Percentiles rank a stretch among this genome's conserved stretches.
phyloP scores from a whole-genome alignment of 2,888 invertebrate genomes.

The Brachynemurus nebulosus region DNA sequence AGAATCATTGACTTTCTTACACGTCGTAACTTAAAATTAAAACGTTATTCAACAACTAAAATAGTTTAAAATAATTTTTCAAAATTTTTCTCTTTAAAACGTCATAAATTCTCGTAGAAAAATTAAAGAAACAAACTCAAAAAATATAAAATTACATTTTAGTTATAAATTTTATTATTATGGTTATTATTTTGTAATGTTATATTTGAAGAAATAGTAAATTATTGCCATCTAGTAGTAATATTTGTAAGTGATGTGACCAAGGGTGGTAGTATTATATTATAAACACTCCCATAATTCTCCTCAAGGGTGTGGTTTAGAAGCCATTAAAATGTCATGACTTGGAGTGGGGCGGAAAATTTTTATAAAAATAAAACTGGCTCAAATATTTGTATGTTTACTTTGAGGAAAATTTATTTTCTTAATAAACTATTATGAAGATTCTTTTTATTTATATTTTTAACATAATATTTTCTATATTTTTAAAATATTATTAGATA shows the following conservation, averaged over 20 bases:
- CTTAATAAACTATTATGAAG: neutral
- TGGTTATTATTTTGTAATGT: too few relatives aligned
- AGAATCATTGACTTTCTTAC: too few relatives aligned
- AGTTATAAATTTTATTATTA: too few relatives aligned
- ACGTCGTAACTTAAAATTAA: too few relatives aligned
- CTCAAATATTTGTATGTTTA: neutral
- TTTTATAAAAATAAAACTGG: neutral
- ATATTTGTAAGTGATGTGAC: slow-evolving; percentile 5
- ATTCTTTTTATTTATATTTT: neutral
- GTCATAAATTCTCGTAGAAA: too few relatives aligned
- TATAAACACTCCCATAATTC: slow-evolving; percentile 10
- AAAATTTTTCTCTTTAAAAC: too few relatives aligned
- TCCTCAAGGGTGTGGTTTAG: slow-evolving; percentile 9
- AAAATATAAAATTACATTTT: too few relatives aligned
- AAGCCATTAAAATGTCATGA: slow-evolving; percentile 8
- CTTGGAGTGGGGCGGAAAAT: neutral
- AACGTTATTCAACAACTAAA: too few relatives aligned
- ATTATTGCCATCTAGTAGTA: slow-evolving; percentile 7
- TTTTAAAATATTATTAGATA: too few relatives aligned
- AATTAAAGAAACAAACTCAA: too few relatives aligned
- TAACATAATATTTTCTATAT: too few relatives aligned
- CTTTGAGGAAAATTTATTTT: slow-evolving; percentile 4
- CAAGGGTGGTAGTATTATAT: slow-evolving; percentile 2
- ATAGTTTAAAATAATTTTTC: too few relatives aligned
- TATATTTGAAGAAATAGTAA: neutral